Evolutionary conservation across 2,113 vertebrate species (phyloP), one percentile per base, ranked within the genome.

Genomic region (Rostratula benghalensis): DNA sequence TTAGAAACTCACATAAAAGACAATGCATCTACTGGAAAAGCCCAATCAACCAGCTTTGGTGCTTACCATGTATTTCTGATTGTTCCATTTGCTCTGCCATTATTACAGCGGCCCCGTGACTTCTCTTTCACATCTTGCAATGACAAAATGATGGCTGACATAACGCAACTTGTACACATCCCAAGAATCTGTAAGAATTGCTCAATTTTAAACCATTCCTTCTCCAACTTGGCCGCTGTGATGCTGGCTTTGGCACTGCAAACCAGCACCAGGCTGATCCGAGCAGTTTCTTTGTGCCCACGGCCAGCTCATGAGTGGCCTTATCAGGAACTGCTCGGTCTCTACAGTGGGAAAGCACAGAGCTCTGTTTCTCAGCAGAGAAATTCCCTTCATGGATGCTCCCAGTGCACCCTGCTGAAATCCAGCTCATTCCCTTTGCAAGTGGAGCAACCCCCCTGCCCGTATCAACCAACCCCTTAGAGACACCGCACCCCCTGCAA

Each of bases 391-490:
- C 10, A 0, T 1, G 25, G 78, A 8, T 51, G 57, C 43, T 78
- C 37, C 65, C 8, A 17, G 54, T 2, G 31, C 30, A 20, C 20
- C 8, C 2, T 30, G 13, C 0, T 3, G 28, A 50, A 60, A 48
- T 21, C 8, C 0, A 53, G 51, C 10, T 33, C 1, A 0, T 6
- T 53, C 30, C 2, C 43, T 33, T 35, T 5, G 11, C 53, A 9
- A 35, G 63, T 7, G 8, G 21, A 48, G 33, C 8, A 12, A 81
- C 4, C 0, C 1, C 25, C n/a, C 39, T 76, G 78, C 69, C 60
- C 5, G 0, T 3, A 4, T 1, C 53, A 7, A 7, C 2, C 31
- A 7, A 7, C 2, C n/a, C 54, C 61, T 11, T 21, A 3, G 27
- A 30, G 67, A 57, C 67, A 30, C 43, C 0, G 0, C 53, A 13